Evolutionary conservation across 2,888 invertebrate genomes (phyloP), one percentile per base, ranked within the genome.

Genomic region (Pachydiplax longipennis): DNA sequence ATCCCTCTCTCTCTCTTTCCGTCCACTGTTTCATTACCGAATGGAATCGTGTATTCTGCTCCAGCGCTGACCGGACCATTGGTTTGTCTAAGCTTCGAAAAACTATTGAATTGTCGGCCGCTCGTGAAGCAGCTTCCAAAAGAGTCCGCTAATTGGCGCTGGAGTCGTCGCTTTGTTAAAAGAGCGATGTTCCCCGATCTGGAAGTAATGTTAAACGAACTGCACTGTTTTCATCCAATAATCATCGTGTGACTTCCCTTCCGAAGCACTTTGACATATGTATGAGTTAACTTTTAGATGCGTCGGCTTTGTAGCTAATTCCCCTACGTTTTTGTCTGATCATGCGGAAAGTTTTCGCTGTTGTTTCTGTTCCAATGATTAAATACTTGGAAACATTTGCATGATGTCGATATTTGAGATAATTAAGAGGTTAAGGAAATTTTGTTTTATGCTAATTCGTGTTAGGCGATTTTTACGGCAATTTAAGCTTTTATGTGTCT

Each of bases 181-280:
- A 87, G 61, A 37, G 37, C 35, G 35, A 58, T 61, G 61, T 87
- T 87, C 37, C n/a, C 31, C 58, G 61, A 37, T 37, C 87, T 48
- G 31, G 61, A 35, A 22, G 58, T 37, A 65, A 61, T 61, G 87
- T 87, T 73, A 73, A 87, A 87, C 87, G 87, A 87, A 87, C 87
- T 87, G 87, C 87, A 87, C 37, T 87, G 83, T 87, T 87, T 65
- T 87, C 61, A 65, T 87, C 87, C 87, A 87, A 61, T 87, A 65
- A 87, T 61, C 37, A 61, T 73, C 73, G 31, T 25, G 25, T 73
- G 73, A 73, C 73, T 73, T 73, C 25, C 73, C 31, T 25, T 31
- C 73, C 25, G 31, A 73, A 73, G 13, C 25, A 13, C 73, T 73
- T 31, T 25, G 73, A 73, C 31, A 73, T 73, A 31, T 73, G 25